Evolutionary conservation across 1,140 invertebrate genomes (phyloP), one percentile per base, ranked within the genome.

Genomic region (Choristoneura fumiferana): DNA sequence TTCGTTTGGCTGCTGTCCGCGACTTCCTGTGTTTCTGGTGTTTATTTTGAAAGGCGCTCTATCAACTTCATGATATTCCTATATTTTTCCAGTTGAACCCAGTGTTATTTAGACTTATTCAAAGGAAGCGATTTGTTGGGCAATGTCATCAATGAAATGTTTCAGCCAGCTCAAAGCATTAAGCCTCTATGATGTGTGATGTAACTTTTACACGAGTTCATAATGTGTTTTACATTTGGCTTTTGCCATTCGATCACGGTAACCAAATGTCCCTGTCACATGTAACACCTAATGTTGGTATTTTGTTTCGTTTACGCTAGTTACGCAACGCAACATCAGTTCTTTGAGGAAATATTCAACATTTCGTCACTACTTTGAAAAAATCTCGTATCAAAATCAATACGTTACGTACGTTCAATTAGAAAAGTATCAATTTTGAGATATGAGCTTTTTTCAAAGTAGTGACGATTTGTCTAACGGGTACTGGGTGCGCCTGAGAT

Each of bases 331-430:
- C 45, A 43, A 29, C 22, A 2, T 29, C 22, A 29, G 22, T 29
- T 29, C 61, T 58, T 54, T 61, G 36, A 57, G 54, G 62, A 61
- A 68, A 57, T 60, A 60, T 54, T 63, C 60, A 67, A 58, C 65
- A 45, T 62, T n/a, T n/a, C n/a, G n/a, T n/a, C n/a, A n/a, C n/a
- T n/a, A n/a, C n/a, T n/a, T n/a, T n/a, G n/a, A n/a, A n/a, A n/a
- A n/a, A n/a, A n/a, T n/a, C n/a, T n/a, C n/a, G n/a, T n/a, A n/a
- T n/a, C n/a, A n/a, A n/a, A n/a, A n/a, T n/a, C n/a, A n/a, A n/a
- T n/a, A n/a, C n/a, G n/a, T n/a, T n/a, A n/a, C n/a, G n/a, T n/a
- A n/a, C n/a, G n/a, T n/a, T n/a, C n/a, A n/a, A n/a, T n/a, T n/a
- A n/a, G n/a, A n/a, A n/a, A n/a, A n/a, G n/a, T n/a, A n/a, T n/a